phyloP scores from a whole-genome alignment of 2,888 invertebrate genomes.

The Noctua pronuba region DNA sequence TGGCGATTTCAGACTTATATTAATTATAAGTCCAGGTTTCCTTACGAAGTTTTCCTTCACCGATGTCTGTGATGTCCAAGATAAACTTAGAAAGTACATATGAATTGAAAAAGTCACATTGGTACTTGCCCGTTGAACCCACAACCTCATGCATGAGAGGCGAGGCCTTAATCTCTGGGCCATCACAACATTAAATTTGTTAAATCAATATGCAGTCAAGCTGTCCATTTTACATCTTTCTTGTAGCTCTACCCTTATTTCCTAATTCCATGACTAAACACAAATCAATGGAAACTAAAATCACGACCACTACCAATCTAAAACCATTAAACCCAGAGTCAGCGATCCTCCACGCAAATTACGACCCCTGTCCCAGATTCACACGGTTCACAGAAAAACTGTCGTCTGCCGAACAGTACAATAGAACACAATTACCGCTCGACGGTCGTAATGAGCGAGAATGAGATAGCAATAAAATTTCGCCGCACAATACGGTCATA shows the following conservation, averaged over 20 bases:
- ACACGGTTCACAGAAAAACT: slow-evolving; percentile 86
- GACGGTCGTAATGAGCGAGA: slow-evolving; percentile 83
- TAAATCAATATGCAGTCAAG: neutral
- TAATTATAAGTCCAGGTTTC: no score
- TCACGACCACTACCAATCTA: slow-evolving; percentile 28
- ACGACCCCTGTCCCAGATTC: slow-evolving; percentile 82
- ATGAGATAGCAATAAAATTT: slow-evolving; percentile 90
- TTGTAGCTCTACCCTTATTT: neutral
- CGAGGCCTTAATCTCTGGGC: no score
- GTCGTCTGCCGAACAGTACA: slow-evolving; percentile 78
- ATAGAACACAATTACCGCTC: slow-evolving; percentile 86
- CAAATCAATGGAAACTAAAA: slow-evolving; percentile 41
- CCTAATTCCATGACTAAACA: neutral
- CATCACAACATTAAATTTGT: neutral
- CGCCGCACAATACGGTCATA: slow-evolving; percentile 87
- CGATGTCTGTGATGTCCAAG: no score
- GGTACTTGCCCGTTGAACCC: no score
- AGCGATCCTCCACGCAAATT: slow-evolving; percentile 77
- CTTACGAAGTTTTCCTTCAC: no score
- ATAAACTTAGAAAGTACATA: no score
- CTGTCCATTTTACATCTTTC: neutral
- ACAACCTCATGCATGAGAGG: no score
- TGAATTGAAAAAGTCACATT: no score
- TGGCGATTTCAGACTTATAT: no score
- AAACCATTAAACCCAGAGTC: slow-evolving; percentile 65